Evolutionary conservation across 2,888 invertebrate genomes (phyloP), one percentile per base, ranked within the genome.

Genomic region (Drosophila conformis): DNA sequence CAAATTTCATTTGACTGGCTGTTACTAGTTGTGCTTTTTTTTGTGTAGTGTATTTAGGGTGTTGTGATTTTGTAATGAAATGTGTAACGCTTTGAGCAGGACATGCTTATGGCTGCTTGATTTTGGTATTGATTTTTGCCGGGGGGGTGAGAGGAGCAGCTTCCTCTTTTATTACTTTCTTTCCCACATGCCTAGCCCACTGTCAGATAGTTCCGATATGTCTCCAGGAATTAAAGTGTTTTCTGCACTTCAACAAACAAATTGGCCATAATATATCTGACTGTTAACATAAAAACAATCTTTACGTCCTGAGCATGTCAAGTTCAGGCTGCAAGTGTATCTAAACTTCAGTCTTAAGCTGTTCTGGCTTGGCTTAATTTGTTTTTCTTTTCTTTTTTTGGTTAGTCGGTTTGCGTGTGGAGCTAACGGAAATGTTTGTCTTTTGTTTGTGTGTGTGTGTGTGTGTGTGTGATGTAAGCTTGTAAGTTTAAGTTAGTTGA

Each of bases 401-500:
- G 66, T 61, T 67, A 49, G 18, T 27, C 13, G 70, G 64, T 64
- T 82, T 69, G 77, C 77, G 80, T 87, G 86, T 82, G 75, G 49
- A 72, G 63, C 70, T 87, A 86, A 89, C 85, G 85, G 85, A 89
- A 85, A 85, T 80, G 83, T 83, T 83, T 78, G 83, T 78, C 78
- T 71, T 73, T 60, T 35, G 13, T 52, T 6, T 21, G 13, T 15
- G 7, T 51, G 6, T 10, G 54, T n/a, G 2, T 8, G 15, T 6
- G 46, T 35, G 8, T 52, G 13, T 15, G 46, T 62, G 77, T 80
- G 77, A 66, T 83, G 82, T 85, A 85, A 82, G 76, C 56, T 58
- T 80, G 42, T 35, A 61, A 68, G 46, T 48, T 56, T 8, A 10
- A n/a, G 27, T 57, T 10, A 18, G 57, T 31, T 64, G 62, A 69